These are phyloP conservation scores for Sisyra terminalis DNA, from an alignment of 2,888 invertebrate species.

Conservation along the genomic window DNA sequence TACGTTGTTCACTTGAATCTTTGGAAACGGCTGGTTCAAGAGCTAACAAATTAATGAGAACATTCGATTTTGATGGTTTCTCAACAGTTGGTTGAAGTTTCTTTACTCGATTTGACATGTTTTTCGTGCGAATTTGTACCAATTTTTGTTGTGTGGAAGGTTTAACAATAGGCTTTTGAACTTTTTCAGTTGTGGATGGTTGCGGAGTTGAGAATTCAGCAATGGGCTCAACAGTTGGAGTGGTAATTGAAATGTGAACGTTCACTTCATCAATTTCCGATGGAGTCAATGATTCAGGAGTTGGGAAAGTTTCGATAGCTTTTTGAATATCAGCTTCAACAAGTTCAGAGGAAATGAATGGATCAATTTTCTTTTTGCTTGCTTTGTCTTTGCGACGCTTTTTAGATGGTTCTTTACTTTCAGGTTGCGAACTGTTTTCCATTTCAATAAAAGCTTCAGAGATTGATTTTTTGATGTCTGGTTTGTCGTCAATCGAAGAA, in stretches of 20 bases:
- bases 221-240: neutral
- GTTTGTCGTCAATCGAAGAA: slow-evolving; percentile 15
- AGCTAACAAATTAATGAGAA: slow-evolving; percentile 42
- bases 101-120: slow-evolving; percentile 35
- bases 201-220: neutral
- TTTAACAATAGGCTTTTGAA: slow-evolving; percentile 2
- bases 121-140: slow-evolving; percentile 35
- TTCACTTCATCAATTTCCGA: slow-evolving; percentile 7
- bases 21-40: slow-evolving; percentile 36
- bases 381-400: slow-evolving; percentile 10
- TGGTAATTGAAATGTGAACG: slow-evolving; percentile 4
- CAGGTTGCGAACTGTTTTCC: slow-evolving; percentile 12
- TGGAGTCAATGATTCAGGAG: slow-evolving; percentile 5
- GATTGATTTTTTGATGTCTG: slow-evolving; percentile 17
- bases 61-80: slow-evolving; percentile 37
- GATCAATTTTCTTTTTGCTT: slow-evolving; percentile 10
- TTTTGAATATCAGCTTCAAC: neutral
- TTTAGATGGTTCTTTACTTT: slow-evolving; percentile 7
- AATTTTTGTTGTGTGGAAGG: slow-evolving; percentile 23
- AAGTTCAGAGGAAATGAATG: no score
- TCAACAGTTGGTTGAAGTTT: slow-evolving; percentile 32
- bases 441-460: slow-evolving; percentile 12
- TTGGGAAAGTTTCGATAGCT: slow-evolving; percentile 3
- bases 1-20: slow-evolving; percentile 34
- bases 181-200: neutral